Evolutionary conservation across 2,113 vertebrate genomes (phyloP).

Genomic region (Callospermophilus lateralis): DNA sequence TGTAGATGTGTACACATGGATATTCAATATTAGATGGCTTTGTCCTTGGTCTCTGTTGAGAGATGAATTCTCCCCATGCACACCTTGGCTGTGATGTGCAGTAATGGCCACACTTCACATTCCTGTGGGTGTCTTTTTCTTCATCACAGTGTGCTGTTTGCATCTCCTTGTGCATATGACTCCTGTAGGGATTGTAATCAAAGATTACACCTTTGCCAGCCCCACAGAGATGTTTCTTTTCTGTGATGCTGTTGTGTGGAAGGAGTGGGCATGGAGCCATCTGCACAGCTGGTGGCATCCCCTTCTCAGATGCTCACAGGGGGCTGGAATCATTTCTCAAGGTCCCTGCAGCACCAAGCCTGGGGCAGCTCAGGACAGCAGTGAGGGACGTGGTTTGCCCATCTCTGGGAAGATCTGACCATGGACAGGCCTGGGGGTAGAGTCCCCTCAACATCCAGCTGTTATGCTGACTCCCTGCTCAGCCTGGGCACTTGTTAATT

Average conservation of each 20-base stretch:
- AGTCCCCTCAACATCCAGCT: neutral
- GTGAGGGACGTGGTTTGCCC: no score
- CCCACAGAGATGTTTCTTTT: neutral
- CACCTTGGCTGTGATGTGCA: accelerated
- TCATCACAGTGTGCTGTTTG: neutral
- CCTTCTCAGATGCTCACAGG: neutral
- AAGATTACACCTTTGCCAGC: neutral
- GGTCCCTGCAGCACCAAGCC: neutral
- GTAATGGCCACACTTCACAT: neutral
- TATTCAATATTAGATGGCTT: neutral
- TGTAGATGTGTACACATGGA: neutral
- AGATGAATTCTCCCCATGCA: neutral
- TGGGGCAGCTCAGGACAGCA: neutral
- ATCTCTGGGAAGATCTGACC: neutral
- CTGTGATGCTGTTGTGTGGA: accelerated
- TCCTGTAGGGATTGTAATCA: neutral
- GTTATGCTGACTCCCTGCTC: no score
- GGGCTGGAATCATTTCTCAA: neutral
- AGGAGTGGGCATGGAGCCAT: neutral
- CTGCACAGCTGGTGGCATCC: accelerated
- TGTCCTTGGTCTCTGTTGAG: neutral
- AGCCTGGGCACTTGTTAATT: neutral
- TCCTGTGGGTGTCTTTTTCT: neutral
- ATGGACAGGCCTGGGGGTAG: neutral
- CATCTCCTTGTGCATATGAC: neutral